phyloP scores from a whole-genome alignment of 2,797 vertebrate species.

The Prunella strophiata region DNA sequence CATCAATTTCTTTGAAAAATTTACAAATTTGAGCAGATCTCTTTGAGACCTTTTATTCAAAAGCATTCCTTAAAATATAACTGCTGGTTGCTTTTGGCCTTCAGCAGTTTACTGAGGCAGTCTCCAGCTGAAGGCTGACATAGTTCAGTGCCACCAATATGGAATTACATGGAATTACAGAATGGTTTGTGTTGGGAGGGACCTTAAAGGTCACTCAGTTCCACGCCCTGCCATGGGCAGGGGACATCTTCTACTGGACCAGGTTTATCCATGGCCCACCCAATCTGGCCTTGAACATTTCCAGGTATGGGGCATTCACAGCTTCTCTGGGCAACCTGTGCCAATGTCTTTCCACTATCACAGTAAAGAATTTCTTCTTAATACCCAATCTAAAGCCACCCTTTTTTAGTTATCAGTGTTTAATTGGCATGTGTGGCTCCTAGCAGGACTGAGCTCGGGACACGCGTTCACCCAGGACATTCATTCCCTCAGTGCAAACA shows the following conservation, averaged over 20 bases:
- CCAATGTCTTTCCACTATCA: rapidly evolving
- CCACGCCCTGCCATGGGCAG: rapidly evolving
- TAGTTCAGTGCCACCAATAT: background rate
- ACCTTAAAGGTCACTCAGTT: background rate
- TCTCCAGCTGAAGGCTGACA: rapidly evolving
- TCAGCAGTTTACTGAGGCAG: background rate
- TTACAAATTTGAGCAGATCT: background rate
- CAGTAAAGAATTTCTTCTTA: background rate
- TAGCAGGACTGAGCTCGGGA: background rate
- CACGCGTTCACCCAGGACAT: rapidly evolving
- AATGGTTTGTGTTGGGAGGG: background rate
- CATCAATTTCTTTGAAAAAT: background rate
- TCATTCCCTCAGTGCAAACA: background rate
- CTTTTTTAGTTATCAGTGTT: background rate
- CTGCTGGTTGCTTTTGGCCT: background rate
- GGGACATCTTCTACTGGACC: background rate
- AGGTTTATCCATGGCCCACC: background rate
- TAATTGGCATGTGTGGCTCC: too few species aligned
- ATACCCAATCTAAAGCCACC: background rate
- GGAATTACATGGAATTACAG: background rate
- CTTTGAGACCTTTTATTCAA: background rate
- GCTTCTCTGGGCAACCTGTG: too few species aligned
- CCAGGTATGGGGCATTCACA: background rate
- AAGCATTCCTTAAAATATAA: background rate
- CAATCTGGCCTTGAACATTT: background rate